phyloP scores from a whole-genome alignment of 2,113 vertebrate genomes.

The Perca flavescens region DNA sequence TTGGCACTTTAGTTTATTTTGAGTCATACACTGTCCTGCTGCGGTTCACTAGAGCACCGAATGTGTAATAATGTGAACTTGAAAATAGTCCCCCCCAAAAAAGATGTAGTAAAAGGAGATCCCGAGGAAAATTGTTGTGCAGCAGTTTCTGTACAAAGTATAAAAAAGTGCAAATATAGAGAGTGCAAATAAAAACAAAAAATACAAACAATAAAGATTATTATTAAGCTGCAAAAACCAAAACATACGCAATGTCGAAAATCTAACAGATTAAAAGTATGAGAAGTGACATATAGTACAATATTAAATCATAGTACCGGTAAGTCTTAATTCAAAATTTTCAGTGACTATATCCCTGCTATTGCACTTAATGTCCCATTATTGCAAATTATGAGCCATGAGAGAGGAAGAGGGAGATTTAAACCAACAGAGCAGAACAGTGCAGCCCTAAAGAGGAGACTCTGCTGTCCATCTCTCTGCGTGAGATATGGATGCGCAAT shows the following conservation, averaged over 20 bases:
- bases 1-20: not conserved
- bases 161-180: too few species aligned
- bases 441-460: not conserved
- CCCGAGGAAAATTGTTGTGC: too few species aligned
- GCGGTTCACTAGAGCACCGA: not conserved
- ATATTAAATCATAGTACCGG: not conserved
- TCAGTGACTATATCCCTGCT: not conserved
- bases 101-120: too few species aligned
- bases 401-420: not conserved
- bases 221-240: too few species aligned
- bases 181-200: too few species aligned
- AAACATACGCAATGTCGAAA: not conserved
- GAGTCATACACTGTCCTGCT: not conserved
- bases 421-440: not conserved
- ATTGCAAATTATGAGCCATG: not conserved
- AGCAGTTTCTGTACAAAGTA: too few species aligned
- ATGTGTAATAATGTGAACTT: not conserved
- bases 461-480: not conserved
- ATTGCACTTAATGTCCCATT: not conserved
- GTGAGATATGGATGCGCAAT: not conserved
- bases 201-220: too few species aligned
- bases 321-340: conserved; percentile 1
- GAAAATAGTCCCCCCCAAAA: not conserved
- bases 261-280: not conserved
- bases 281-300: not conserved